Percentiles rank a stretch among this genome's conserved stretches.
Conservation (phyloP, 1,140 invertebrate species). For the Aphis gossypii region DNA sequence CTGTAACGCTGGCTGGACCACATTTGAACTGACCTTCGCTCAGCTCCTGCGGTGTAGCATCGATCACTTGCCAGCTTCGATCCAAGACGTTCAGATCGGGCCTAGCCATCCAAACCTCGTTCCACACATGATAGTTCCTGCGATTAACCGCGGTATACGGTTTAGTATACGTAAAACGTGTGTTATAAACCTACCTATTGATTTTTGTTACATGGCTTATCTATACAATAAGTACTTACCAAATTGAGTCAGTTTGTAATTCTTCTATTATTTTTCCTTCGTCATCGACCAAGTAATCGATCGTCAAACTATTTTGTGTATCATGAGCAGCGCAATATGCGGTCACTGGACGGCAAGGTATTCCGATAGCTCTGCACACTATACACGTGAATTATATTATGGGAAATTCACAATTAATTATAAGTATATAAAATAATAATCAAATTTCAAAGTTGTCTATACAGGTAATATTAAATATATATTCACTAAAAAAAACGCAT, state of each 20-base stretch:
- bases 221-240: conserved; percentile 66
- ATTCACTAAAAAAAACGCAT: too few species aligned
- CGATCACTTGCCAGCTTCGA: conserved; percentile 91
- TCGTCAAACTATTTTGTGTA: conserved; percentile 87
- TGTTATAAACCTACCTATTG: not conserved
- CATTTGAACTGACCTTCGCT: conserved; percentile 82
- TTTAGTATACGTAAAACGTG: not conserved
- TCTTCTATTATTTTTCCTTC: conserved; percentile 82
- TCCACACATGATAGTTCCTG: conserved; percentile 95
- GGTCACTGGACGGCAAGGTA: conserved; percentile 84
- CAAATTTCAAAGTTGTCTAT: not conserved
- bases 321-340: conserved; percentile 92
- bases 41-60: conserved; percentile 89
- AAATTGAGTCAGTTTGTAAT: conserved; percentile 84
- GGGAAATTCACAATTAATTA: not conserved
- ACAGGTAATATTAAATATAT: not conserved
- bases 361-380: conserved; percentile 86
- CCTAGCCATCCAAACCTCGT: conserved; percentile 91
- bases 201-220: not conserved
- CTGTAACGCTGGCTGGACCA: conserved; percentile 81
- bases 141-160: not conserved
- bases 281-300: conserved; percentile 86
- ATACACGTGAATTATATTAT: not conserved
- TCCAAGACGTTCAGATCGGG: conserved; percentile 78
- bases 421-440: not conserved